Percentiles rank a stretch among this genome's conserved stretches.
phyloP scores from a whole-genome alignment of 2,797 vertebrate genomes.

The Sebastes steindachneri region DNA sequence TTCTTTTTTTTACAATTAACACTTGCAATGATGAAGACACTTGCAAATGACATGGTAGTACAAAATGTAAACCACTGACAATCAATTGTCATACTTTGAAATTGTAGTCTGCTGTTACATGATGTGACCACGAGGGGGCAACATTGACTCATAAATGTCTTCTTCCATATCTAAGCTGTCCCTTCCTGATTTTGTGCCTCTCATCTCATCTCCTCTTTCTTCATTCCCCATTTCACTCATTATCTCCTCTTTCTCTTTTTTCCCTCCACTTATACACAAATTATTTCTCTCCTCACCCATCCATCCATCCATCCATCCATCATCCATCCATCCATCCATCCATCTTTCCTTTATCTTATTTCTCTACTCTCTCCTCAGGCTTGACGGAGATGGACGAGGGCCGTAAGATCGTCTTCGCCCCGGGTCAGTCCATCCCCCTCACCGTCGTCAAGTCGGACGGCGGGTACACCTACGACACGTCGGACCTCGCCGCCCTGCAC shows the following conservation, averaged over 20 bases:
- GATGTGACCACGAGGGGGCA: conserved; percentile 61
- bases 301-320: neutral
- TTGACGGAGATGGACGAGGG: conserved; percentile 91
- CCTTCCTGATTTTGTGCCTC: too few relatives aligned
- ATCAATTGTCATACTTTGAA: too few relatives aligned
- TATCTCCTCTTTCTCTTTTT: neutral
- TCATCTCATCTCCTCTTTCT: neutral
- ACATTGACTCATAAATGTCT: conserved; percentile 18
- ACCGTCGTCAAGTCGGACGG: conserved; percentile 95
- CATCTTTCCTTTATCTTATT: neutral
- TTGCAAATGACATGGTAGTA: too few relatives aligned
- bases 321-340: neutral
- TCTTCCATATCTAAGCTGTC: rapidly evolving
- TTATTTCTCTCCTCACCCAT: neutral
- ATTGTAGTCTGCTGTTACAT: neutral
- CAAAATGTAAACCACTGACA: too few relatives aligned
- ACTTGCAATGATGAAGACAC: too few relatives aligned
- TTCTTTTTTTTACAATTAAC: too few relatives aligned
- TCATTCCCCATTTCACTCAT: neutral
- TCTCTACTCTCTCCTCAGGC: conserved; percentile 70
- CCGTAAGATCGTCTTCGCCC: conserved; percentile 90
- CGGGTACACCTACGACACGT: conserved; percentile 96
- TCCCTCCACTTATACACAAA: neutral
- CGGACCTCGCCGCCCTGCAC: conserved; percentile 93
- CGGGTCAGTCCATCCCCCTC: conserved; percentile 89